phyloP scores from a whole-genome alignment of 2,888 invertebrate genomes.

The Sinopyrophorus schimmeli region DNA sequence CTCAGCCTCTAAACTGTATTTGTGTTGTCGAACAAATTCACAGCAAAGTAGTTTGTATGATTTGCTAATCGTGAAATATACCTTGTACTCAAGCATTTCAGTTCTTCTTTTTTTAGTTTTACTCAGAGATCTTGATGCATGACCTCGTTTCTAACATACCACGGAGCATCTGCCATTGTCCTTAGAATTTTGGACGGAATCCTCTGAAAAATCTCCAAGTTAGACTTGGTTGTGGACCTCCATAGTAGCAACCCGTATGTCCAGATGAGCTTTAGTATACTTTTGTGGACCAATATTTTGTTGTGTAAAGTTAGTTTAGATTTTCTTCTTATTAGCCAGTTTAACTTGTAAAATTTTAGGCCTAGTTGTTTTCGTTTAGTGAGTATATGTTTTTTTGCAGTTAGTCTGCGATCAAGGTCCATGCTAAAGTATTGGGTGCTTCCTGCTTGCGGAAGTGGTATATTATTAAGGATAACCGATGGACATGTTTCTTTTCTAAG shows the following conservation, averaged over 20 bases:
- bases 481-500: no score
- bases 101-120: conserved; percentile 5
- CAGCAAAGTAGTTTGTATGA: not conserved
- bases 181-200: conserved; percentile 7
- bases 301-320: conserved; percentile 3
- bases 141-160: conserved; percentile 4
- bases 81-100: conserved; percentile 9
- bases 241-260: conserved; percentile 8
- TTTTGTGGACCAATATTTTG: conserved; percentile 11
- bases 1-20: not conserved
- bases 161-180: conserved; percentile 8
- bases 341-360: conserved; percentile 6
- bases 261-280: conserved; percentile 8
- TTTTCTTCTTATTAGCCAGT: conserved; percentile 9
- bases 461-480: no score
- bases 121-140: conserved; percentile 7
- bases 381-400: conserved; percentile 5
- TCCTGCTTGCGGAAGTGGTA: conserved; percentile 16
- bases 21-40: conserved; percentile 6
- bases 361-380: conserved; percentile 15
- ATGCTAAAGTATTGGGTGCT: conserved; percentile 24
- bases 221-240: conserved; percentile 10
- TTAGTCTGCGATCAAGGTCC: conserved; percentile 1
- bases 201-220: conserved; percentile 7
- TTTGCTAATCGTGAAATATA: conserved; percentile 1